Evolutionary conservation across 2,797 vertebrate species (phyloP).

Genomic region (Anabacerthia variegaticeps): DNA sequence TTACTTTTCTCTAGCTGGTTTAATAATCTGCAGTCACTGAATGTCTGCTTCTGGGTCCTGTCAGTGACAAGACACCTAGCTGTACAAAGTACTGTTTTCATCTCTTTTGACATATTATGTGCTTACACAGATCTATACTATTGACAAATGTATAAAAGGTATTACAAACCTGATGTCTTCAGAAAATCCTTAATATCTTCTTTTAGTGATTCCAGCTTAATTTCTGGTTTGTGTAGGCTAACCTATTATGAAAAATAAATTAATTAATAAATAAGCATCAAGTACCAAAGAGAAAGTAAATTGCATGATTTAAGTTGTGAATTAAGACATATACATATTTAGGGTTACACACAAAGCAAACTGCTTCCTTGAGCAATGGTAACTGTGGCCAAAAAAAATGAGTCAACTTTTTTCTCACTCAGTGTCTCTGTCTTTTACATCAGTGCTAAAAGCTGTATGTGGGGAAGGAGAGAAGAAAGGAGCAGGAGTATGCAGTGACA

Average conservation of each 20-base stretch:
- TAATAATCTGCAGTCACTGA: background rate
- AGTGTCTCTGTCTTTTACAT: background rate
- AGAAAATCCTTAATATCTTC: slow-evolving; percentile 93
- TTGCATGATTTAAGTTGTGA: background rate
- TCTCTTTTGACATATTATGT: background rate
- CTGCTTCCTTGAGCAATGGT: background rate
- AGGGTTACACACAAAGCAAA: background rate
- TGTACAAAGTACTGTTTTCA: background rate
- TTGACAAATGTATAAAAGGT: background rate
- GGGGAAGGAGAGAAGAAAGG: background rate
- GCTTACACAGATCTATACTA: background rate
- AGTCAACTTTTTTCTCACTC: background rate
- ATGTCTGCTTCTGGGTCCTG: background rate
- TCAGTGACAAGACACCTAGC: background rate
- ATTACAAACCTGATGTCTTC: slow-evolving; percentile 86
- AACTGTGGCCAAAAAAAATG: background rate
- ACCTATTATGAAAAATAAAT: slow-evolving; percentile 75
- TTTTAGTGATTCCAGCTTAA: slow-evolving; percentile 91
- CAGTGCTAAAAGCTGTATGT: background rate
- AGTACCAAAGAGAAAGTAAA: background rate
- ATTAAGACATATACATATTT: background rate
- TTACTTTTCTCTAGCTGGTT: background rate
- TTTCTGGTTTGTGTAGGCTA: slow-evolving; percentile 91
- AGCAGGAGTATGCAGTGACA: background rate
- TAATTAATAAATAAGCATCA: background rate